Base-by-base conservation (phyloP, 2,113 vertebrate species). In the Arenaria interpres region DNA sequence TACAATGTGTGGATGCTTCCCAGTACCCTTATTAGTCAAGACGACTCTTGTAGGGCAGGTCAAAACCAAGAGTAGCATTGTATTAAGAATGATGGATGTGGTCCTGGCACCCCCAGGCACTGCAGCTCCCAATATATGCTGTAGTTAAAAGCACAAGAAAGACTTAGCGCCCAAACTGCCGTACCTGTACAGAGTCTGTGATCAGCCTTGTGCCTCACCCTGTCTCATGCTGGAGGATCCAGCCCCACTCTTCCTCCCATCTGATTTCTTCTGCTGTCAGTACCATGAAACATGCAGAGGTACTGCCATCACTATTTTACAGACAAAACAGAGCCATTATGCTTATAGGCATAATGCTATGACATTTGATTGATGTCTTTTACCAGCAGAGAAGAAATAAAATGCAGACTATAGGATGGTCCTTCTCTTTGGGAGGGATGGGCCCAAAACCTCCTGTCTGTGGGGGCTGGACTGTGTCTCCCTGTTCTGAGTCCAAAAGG, bases 401-500 rank as follows among this genome's bases (percentile, higher is more conserved):
- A 92, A 78, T 56, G 17, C 30, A 48, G 43, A 39, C 37, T 54
- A 14, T 10, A 67, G 24, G 27, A 67, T 19, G 14, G 22, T 41
- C 62, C 48, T 75, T 80, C 64, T 63, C 63, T 87, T 56, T 24
- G 51, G 21, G n/a, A 82, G 12, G 37, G 19, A 82, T 30, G n/a
- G 59, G 51, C 76, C 73, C 39, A 76, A 90, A 73, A 12, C 11
- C 27, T 62, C 10, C 23, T 37, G 43, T 25, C 37, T 24, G 1
- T 5, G 17, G 24, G 39, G 37, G 33, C 41, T 56, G 33, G 37
- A 28, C 51, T 25, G 24, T 14, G 23, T 28, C 30, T 54, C 30
- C 27, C 39, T 50, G 43, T 43, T 48, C 19, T 0, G 3, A 62
- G 81, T 1, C 8, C 0, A 0, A 66, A 45, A 33, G 24, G 27